Base-by-base conservation (phyloP, 2,113 vertebrate species). In the Isichthys henryi region DNA sequence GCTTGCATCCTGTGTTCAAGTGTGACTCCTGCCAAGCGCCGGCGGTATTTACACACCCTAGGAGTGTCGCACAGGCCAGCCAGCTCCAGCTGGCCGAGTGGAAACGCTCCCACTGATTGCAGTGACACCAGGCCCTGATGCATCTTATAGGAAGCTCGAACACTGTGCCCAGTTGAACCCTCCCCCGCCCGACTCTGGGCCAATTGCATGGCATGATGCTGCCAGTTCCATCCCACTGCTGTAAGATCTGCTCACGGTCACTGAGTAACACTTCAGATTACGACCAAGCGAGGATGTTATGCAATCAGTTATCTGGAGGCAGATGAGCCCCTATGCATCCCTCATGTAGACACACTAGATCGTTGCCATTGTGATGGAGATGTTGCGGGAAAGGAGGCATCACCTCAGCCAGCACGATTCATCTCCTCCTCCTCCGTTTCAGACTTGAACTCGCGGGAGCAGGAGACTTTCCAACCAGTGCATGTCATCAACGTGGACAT, bases 401-500 rank as follows among this genome's bases (percentile, higher is more conserved):
- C 15, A 7, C 70, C 27, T 35, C 70, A 39, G 13, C 70, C 70
- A 5, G 31, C 1, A 1, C 43, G 35, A 43, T 43, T 19, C 35
- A 84, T 84, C 7, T 53, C 82, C 88, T 83, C 52, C 9, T n/a
- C 2, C 2, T 91, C 27, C 80, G 13, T 39, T 86, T 86, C 84
- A 95, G 95, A 95, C 90, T 89, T 97, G 88, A 99, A 96, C 90
- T 98, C 98, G 23, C 96, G 98, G 90, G 98, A 99, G 90, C 98
- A 99, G 95, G 98, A 99, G 95, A 98, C 97, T 0, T 96, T 98
- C 82, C 98, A 99, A 93, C 97, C 98, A 0, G 98, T 99, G 0
- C 98, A 99, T 0, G 98, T 99, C 88, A 99, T 99, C 94, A 99
- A 99, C 0, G 98, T 99, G 93, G 98, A 99, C 95, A 99, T 99